These are phyloP conservation scores for Thalassarche chlororhynchos DNA, from an alignment of 2,113 vertebrate species.

Conservation along the genomic window DNA sequence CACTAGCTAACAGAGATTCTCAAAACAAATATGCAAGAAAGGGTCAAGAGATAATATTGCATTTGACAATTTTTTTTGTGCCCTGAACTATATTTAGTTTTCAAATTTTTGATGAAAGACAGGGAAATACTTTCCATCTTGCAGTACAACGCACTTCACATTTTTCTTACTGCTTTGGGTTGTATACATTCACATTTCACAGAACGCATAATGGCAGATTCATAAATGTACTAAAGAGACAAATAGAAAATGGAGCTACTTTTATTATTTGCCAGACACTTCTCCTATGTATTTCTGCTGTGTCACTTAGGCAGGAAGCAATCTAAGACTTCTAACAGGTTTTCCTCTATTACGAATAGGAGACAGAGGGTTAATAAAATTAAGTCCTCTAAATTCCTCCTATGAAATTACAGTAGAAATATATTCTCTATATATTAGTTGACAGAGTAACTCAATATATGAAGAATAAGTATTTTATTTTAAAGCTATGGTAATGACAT, in stretches of 20 bases:
- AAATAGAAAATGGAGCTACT: background rate
- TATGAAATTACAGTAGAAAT: background rate
- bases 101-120: background rate
- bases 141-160: background rate
- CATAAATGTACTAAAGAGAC: background rate
- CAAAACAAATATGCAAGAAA: background rate
- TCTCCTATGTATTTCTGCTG: background rate
- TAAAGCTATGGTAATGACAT: background rate
- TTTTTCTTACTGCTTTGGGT: background rate
- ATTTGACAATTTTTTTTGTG: background rate
- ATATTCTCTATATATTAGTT: background rate
- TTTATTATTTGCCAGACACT: background rate
- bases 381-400: background rate
- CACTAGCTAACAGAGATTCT: background rate
- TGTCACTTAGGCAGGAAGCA: background rate
- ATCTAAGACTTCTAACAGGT: background rate
- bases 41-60: background rate
- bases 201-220: background rate
- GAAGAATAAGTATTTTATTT: background rate
- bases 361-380: background rate
- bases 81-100: background rate
- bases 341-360: background rate
- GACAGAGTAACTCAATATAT: background rate
- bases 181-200: background rate
- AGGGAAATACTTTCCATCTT: background rate